phyloP scores from a whole-genome alignment of 2,113 vertebrate species.

The Tauraco erythrolophus region DNA sequence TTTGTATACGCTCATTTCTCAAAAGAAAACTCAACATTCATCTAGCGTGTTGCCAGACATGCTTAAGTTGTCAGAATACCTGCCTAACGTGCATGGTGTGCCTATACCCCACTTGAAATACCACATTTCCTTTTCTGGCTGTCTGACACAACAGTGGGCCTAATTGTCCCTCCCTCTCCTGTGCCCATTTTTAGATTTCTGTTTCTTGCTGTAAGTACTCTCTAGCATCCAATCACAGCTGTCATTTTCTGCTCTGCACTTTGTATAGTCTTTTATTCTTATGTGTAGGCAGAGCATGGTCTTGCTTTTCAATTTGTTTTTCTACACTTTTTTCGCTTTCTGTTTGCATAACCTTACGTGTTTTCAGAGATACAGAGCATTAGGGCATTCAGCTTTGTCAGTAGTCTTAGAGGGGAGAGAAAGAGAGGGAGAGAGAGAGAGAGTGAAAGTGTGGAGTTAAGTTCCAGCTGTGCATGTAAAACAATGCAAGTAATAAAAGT shows the following conservation, averaged over 20 bases:
- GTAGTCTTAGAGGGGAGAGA: background rate
- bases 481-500: background rate
- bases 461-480: background rate
- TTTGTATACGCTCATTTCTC: background rate
- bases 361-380: background rate
- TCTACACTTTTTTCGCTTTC: background rate
- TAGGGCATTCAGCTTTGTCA: background rate
- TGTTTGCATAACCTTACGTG: background rate
- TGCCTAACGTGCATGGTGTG: background rate
- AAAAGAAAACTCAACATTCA: background rate
- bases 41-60: background rate
- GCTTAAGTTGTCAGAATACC: background rate
- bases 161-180: background rate
- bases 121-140: background rate
- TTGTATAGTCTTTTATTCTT: background rate
- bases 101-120: background rate
- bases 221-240: background rate
- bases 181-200: background rate
- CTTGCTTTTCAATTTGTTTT: background rate
- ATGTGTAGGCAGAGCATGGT: background rate
- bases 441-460: background rate
- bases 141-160: background rate
- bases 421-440: fast-evolving
- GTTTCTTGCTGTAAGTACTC: background rate
- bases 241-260: background rate